Evolutionary conservation across 2,888 invertebrate genomes (phyloP), one percentile per base, ranked within the genome.

Genomic region (Nephrocerus scutellatus): DNA sequence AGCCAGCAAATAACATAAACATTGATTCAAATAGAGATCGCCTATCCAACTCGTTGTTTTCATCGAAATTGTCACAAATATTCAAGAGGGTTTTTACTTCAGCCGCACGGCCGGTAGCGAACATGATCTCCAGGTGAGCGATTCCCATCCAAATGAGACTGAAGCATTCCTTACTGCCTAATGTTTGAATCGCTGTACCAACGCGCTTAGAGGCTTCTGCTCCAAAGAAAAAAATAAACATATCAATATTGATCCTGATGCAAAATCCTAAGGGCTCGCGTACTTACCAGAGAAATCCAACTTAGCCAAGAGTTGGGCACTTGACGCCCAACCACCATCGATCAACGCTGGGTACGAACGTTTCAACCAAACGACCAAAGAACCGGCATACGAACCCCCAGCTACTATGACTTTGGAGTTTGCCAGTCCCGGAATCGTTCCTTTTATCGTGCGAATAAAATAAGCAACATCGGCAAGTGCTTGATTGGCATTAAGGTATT

Each of bases 341-440:
- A 70, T 72, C 6, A 77, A 57, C 43, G 79, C 75, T 0, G 79
- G 77, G 55, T 79, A 79, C 19, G 75, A 64, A 41, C 74, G 67
- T 46, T 76, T 73, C 42, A 76, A 72, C 77, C 78, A 79, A 24
- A 74, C 59, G n/a, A 71, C 79, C 75, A 79, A 75, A 41, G 74
- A 77, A 1, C 73, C 80, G 1, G 78, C 74, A 48, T 80, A 79
- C 1, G 80, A 79, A 2, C 77, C 76, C 3, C 80, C 80, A 41
- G 75, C 74, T 26, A 78, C 60, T 19, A 79, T 54, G 0, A 56
- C 62, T 24, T 57, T 62, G 2, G 69, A 63, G 29, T 67, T 47
- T 36, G 49, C 46, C 4, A 68, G 53, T 19, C 47, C 46, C 3
- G 51, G 46, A 22, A 53, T 49, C 6, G 19, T 25, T 4, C 24